Conservation (phyloP, 1,140 invertebrate genomes). For the Agrypnia vestita region DNA sequence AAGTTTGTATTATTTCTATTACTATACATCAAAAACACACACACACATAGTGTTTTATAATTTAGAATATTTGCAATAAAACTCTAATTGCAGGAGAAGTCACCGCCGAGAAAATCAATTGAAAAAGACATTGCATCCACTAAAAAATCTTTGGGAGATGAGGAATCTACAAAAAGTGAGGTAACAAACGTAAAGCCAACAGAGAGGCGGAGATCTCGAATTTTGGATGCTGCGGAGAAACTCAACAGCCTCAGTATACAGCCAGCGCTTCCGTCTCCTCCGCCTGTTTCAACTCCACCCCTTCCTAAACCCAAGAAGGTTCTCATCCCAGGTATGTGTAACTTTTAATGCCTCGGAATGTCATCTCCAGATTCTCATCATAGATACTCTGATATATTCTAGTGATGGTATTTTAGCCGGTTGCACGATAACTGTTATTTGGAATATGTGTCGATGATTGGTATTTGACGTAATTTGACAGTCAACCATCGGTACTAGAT, state of each 20-base stretch:
- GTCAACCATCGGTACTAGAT: too few species aligned
- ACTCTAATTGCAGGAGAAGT: slow-evolving; percentile 53
- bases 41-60: too few species aligned
- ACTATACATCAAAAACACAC: too few species aligned
- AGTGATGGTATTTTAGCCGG: too few species aligned
- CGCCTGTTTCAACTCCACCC: slow-evolving; percentile 64
- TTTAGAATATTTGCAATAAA: too few species aligned
- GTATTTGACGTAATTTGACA: too few species aligned
- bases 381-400: too few species aligned
- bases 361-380: too few species aligned
- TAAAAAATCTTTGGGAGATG: slow-evolving; percentile 54
- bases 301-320: slow-evolving; percentile 84
- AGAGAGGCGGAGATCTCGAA: slow-evolving; percentile 77
- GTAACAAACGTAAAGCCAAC: slow-evolving; percentile 63
- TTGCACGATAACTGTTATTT: too few species aligned
- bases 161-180: slow-evolving; percentile 63
- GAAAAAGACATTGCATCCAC: slow-evolving; percentile 51
- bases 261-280: slow-evolving; percentile 62
- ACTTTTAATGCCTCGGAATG: background rate
- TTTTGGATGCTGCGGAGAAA: slow-evolving; percentile 82
- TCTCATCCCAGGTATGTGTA: slow-evolving; percentile 77
- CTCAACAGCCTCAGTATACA: slow-evolving; percentile 76
- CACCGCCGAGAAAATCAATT: slow-evolving; percentile 56
- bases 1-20: slow-evolving; percentile 27
- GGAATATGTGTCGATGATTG: too few species aligned